phyloP scores from a whole-genome alignment of 2,888 invertebrate species.

The Allacma fusca region DNA sequence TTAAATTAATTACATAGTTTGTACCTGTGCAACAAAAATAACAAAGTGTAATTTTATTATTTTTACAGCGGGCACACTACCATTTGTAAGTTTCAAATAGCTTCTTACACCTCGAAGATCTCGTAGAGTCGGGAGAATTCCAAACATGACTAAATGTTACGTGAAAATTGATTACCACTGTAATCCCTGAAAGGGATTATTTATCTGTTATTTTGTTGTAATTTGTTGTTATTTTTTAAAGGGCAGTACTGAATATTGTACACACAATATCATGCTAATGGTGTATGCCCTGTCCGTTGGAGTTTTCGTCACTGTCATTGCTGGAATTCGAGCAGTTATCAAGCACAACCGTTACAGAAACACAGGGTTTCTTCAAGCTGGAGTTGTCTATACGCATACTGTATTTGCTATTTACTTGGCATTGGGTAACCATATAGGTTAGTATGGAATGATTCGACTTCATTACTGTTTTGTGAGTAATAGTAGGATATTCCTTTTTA shows the following conservation, averaged over 20 bases:
- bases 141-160: neutral
- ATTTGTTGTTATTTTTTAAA: neutral
- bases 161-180: neutral
- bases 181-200: too few species aligned
- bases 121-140: too few species aligned
- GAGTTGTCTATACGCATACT: neutral
- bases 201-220: neutral
- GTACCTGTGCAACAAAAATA: neutral
- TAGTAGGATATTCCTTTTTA: too few species aligned
- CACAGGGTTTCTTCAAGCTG: conserved; percentile 16
- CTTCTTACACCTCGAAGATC: too few species aligned
- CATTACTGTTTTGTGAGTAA: too few species aligned
- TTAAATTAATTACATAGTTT: too few species aligned
- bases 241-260: neutral
- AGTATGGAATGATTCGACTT: too few species aligned
- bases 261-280: conserved; percentile 9
- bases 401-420: neutral
- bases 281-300: neutral
- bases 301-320: neutral
- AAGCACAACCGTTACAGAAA: neutral
- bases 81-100: neutral
- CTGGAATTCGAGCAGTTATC: neutral
- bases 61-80: neutral
- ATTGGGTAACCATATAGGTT: conserved; percentile 9
- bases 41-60: too few species aligned